Evolutionary conservation across 1,140 invertebrate genomes (phyloP).

Genomic region (Drosophila carrolli): DNA sequence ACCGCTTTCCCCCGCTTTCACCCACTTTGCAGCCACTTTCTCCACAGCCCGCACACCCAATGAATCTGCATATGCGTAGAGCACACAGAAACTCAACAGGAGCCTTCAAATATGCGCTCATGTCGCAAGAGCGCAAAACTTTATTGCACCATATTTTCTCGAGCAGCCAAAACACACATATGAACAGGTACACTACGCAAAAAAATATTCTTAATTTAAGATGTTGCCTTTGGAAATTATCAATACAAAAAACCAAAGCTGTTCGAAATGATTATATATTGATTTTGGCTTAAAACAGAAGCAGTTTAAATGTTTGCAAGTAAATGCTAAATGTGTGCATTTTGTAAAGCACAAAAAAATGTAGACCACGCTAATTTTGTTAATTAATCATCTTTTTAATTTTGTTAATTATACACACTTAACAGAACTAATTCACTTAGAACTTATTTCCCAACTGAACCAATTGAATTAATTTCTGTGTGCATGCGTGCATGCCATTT

Average conservation of each 20-base stretch:
- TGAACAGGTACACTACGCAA: slow-evolving; percentile 2
- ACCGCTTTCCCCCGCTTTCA: neutral
- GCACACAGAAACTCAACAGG: slow-evolving; percentile 55
- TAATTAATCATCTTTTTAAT: too few relatives aligned
- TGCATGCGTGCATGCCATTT: slow-evolving; percentile 41
- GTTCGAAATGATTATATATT: too few relatives aligned
- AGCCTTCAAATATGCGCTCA: slow-evolving; percentile 72
- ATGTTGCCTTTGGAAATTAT: too few relatives aligned
- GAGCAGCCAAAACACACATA: slow-evolving; percentile 29
- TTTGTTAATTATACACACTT: neutral
- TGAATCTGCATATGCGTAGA: slow-evolving; percentile 18
- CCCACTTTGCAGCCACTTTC: neutral
- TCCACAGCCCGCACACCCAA: neutral
- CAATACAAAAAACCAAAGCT: too few relatives aligned
- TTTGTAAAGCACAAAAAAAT: too few relatives aligned
- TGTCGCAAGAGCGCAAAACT: slow-evolving; percentile 64
- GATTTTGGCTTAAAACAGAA: too few relatives aligned
- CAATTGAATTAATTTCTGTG: neutral
- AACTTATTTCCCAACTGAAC: neutral
- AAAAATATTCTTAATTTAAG: neutral
- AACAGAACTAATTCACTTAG: neutral
- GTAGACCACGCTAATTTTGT: too few relatives aligned
- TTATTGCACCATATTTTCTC: slow-evolving; percentile 76
- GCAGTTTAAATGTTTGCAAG: too few relatives aligned
- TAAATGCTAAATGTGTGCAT: too few relatives aligned